These are phyloP conservation scores for Tridacna gigas DNA, from an alignment of 2,888 invertebrate species.

Conservation along the genomic window DNA sequence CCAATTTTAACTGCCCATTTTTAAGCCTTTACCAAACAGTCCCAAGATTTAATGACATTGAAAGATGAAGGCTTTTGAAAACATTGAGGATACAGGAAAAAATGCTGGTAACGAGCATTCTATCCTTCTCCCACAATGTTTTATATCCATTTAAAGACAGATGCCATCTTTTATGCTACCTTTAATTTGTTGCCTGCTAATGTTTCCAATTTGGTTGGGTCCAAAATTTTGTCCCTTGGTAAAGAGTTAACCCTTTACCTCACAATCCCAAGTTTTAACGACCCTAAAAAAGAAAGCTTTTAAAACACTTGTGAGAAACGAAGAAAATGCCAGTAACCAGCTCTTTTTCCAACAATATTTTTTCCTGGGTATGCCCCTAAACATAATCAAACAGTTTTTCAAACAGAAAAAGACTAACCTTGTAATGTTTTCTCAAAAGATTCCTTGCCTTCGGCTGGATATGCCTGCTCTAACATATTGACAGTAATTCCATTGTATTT, in stretches of 20 bases:
- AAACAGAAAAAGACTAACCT: neutral
- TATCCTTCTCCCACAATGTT: neutral
- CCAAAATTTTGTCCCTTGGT: too few species aligned
- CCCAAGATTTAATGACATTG: neutral
- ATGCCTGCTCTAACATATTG: slow-evolving; percentile 40
- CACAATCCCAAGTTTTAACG: neutral
- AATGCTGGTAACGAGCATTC: neutral
- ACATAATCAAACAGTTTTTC: too few species aligned
- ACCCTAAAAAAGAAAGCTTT: slow-evolving; percentile 1
- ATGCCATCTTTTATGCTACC: too few species aligned
- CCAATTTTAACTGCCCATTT: too few species aligned
- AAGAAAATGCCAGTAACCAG: neutral
- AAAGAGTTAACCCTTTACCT: slow-evolving; percentile 10
- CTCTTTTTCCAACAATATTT: neutral
- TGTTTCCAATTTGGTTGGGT: too few species aligned
- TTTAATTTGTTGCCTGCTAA: too few species aligned
- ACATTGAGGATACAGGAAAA: too few species aligned
- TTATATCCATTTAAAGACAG: neutral
- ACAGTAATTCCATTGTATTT: slow-evolving; percentile 70
- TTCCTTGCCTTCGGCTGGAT: slow-evolving; percentile 13
- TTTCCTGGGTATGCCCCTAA: too few species aligned
- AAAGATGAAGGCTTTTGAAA: neutral
- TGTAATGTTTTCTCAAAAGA: neutral
- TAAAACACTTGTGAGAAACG: neutral
- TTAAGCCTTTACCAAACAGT: too few species aligned